Evolutionary conservation across 2,888 invertebrate genomes (phyloP).

Genomic region (Chesias legatella): DNA sequence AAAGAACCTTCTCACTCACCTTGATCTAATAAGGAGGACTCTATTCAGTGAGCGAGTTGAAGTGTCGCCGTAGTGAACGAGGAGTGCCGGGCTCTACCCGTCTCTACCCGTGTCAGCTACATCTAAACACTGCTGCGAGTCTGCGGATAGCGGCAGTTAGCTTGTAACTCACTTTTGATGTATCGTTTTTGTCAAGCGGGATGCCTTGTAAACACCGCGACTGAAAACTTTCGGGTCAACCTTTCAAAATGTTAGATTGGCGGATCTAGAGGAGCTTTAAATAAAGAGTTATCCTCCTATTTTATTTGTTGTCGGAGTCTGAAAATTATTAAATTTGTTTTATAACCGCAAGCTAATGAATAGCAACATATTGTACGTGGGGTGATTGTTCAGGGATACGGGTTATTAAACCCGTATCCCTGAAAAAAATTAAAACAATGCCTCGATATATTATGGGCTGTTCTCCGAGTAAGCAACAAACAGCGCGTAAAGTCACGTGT

Average conservation of each 20-base stretch:
- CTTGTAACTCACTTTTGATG: constrained; percentile 75
- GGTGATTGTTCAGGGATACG: constrained; percentile 53
- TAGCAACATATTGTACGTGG: constrained; percentile 51
- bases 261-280: constrained; percentile 32
- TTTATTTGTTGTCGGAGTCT: constrained; percentile 2
- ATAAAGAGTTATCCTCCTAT: constrained; percentile 13
- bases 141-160: constrained; percentile 60
- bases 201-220: constrained; percentile 63
- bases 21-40: constrained; percentile 36
- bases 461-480: constrained; percentile 56
- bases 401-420: too few species aligned
- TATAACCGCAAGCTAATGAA: constrained; percentile 48
- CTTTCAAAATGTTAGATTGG: constrained; percentile 40
- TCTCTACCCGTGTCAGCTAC: constrained; percentile 57
- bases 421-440: constrained; percentile 69
- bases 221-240: constrained; percentile 61
- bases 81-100: constrained; percentile 37
- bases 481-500: constrained; percentile 54
- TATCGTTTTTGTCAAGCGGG: constrained; percentile 70
- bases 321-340: constrained; percentile 19
- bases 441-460: constrained; percentile 57
- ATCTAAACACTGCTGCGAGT: constrained; percentile 57
- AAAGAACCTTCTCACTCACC: constrained; percentile 24
- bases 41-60: constrained; percentile 44
- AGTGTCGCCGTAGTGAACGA: constrained; percentile 52